Conservation (phyloP, 2,888 invertebrate genomes). For the Plebejus melissa region DNA sequence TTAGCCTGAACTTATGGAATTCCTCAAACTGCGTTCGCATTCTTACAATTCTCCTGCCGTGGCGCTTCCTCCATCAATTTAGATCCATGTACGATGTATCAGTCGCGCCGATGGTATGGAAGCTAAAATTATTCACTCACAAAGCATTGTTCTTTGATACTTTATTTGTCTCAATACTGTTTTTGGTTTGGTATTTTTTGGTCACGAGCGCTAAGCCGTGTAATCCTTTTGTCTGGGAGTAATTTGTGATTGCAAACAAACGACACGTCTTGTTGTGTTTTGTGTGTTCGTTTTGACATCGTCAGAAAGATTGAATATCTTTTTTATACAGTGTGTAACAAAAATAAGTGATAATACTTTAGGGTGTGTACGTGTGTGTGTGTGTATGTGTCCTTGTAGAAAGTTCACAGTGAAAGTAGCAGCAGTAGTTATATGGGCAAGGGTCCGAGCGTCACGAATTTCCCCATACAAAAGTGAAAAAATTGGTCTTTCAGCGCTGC, state of each 20-base stretch:
- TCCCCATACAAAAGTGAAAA: too few species aligned
- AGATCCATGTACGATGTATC: conserved; percentile 42
- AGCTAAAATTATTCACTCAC: conserved; percentile 75
- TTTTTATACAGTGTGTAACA: too few species aligned
- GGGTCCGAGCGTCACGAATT: too few species aligned
- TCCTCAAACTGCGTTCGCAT: conserved; percentile 36
- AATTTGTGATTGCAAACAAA: conserved; percentile 67
- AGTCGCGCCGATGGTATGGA: conserved; percentile 55
- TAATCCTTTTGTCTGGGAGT: conserved; percentile 57
- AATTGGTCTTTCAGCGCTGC: too few species aligned
- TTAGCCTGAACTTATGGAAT: conserved; percentile 30
- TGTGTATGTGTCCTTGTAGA: too few species aligned
- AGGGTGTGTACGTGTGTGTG: too few species aligned
- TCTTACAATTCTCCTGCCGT: conserved; percentile 37
- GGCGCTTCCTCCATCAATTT: conserved; percentile 42
- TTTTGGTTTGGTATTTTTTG: conserved; percentile 52
- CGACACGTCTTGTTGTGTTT: conserved; percentile 24
- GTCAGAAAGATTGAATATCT: too few species aligned
- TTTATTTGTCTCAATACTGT: conserved; percentile 62
- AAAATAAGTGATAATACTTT: too few species aligned
- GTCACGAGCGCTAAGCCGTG: conserved; percentile 58
- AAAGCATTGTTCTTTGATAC: conserved; percentile 73
- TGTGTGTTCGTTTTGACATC: not conserved
- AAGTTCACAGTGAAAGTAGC: too few species aligned
- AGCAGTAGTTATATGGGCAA: too few species aligned